Base-by-base conservation (phyloP, 2,113 vertebrate species). In the Poeciliopsis retropinna region DNA sequence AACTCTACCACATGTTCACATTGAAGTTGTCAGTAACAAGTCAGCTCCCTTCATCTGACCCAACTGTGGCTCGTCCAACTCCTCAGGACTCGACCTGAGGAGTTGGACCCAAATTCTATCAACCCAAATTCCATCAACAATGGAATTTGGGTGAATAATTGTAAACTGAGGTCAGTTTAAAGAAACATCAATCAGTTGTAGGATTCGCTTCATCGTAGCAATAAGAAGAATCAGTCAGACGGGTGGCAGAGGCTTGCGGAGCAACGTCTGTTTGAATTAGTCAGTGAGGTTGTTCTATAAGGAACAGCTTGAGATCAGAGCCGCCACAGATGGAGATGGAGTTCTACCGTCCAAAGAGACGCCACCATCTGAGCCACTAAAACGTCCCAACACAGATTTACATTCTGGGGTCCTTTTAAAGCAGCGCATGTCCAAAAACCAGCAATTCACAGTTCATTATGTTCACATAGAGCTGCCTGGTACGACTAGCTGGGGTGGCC, bases 371-470 rank as follows among this genome's bases (percentile, higher is more conserved):
- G 22, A n/a, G 51, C 51, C 51, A 57, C 19, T n/a, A 57, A 57
- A 25, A 57, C 25, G 1, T 57, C 7, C 7, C 25, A n/a, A 57
- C 51, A 57, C 51, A 57, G 44, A 47, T 39, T 54, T 77, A 76
- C 41, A 72, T 71, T 73, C 57, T 68, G 30, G 1, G 51, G 74
- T 80, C 41, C 44, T 2, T 62, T 69, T 60, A 60, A 65, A 79
- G 62, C 22, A 70, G 69, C 34, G 2, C 25, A 22, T 10, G 25
- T 57, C 51, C 51, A 76, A 17, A 70, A 64, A 68, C 28, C 22
- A 17, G n/a, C n/a, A 64, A 68, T 73, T 78, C 73, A 70, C 34
- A 60, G 70, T 72, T 74, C 4, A 57, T 22, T 0, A 0, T 27
- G 25, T 44, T 67, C 51, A 25, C 15, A 65, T 2, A 39, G 31